Evolutionary conservation across 2,888 invertebrate genomes (phyloP).

Genomic region (Dicycla oo): DNA sequence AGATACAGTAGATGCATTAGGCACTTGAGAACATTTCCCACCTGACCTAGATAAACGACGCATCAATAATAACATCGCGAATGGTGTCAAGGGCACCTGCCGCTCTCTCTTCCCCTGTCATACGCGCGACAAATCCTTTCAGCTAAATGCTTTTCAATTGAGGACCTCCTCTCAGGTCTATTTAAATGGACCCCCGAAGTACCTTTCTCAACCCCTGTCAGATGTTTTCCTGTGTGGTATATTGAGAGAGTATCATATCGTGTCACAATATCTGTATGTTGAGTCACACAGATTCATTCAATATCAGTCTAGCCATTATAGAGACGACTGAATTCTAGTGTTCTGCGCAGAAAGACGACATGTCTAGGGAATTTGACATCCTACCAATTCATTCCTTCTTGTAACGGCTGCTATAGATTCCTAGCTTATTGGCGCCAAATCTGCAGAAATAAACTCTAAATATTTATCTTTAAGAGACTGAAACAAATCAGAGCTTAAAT

Average conservation of each 20-base stretch:
- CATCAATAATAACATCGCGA: constrained; percentile 17
- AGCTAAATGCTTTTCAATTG: constrained; percentile 23
- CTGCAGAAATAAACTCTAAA: neutral
- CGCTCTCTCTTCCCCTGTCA: neutral
- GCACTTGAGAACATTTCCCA: neutral
- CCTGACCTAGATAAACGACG: neutral
- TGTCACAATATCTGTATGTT: neutral
- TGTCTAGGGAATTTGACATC: neutral
- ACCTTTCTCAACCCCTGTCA: constrained; percentile 24
- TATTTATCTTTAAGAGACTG: neutral
- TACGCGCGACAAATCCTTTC: constrained; percentile 22
- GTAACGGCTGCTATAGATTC: neutral
- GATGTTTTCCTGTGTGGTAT: neutral
- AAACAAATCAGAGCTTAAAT: neutral
- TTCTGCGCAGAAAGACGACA: neutral
- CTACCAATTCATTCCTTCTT: neutral
- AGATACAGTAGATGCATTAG: too few relatives aligned
- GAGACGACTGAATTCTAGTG: neutral
- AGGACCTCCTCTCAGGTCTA: too few relatives aligned
- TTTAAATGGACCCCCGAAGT: neutral
- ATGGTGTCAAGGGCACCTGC: constrained; percentile 16
- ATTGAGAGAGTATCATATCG: neutral
- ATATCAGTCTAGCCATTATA: neutral
- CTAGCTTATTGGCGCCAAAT: neutral
- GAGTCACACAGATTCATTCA: neutral